Base-by-base conservation (phyloP, 2,888 invertebrate genomes). In the Cepaea hortensis region DNA sequence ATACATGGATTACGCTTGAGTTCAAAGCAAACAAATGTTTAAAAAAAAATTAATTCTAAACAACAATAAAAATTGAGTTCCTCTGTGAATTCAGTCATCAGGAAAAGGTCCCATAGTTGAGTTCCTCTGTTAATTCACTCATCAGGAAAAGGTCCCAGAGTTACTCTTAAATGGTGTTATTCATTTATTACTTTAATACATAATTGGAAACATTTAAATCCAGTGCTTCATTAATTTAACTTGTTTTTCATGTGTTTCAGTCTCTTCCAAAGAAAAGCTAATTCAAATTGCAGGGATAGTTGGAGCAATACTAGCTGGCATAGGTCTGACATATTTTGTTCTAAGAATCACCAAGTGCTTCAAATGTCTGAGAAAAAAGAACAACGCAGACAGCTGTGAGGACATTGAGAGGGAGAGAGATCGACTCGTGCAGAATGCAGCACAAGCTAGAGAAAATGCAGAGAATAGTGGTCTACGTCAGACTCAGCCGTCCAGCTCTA, bases 241-340 rank as follows among this genome's bases (percentile, higher is more conserved):
- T 46, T 11, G 11, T n/a, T 55, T 79, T 79, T 62, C 18, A 46
- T 75, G 3, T 75, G 35, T 79, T 79, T 55, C 85, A 85, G 85
- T 73, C 3, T 1, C 80, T 55, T 68, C 73, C 81, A 85, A 85
- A n/a, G 85, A 62, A n/a, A 85, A 81, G 55, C 62, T 81, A 11
- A 85, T 85, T 61, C 73, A 81, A 61, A 85, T 85, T 23, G 85
- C 85, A 5, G 85, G 85, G 15, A 68, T 81, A 23, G 48, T 81
- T n/a, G 85, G 85, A 3, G 85, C 75, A 0, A 18, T 81, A n/a
- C 48, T 85, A 48, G 81, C 75, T 23, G 81, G 62, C 6, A 13
- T 75, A 46, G 85, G 81, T 15, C 68, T 85, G 11, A 65, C 23
- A 6, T 85, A 62, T 75, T 62, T 85, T 18, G 23, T 76, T 11